Evolutionary conservation across 92 coral and sea anemone genomes (phyloP).

Genomic region (Zoanthus solanderi): DNA sequence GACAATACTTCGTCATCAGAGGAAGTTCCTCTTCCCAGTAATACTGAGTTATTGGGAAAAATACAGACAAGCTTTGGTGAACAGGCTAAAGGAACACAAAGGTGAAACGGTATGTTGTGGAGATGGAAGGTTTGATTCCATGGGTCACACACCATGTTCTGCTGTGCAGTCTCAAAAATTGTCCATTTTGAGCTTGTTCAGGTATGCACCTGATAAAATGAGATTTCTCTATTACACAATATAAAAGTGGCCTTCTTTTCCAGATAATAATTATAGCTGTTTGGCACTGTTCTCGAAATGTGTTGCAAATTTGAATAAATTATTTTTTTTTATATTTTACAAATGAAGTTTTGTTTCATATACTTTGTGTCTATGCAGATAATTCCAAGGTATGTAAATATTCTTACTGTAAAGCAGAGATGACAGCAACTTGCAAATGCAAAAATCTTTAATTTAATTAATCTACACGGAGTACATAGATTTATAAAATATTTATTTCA

Average conservation of each 20-base stretch:
- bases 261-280: no score
- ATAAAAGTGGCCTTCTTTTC: neutral
- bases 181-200: conserved; percentile 7
- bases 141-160: neutral
- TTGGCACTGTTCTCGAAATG: neutral
- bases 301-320: neutral
- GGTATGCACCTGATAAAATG: neutral
- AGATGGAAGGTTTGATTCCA: neutral
- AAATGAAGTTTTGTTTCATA: no score
- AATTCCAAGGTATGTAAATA: neutral
- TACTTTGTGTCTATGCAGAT: neutral
- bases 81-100: neutral
- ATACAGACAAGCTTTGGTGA: neutral
- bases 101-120: neutral
- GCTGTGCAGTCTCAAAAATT: neutral
- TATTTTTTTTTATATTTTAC: no score
- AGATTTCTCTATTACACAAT: neutral
- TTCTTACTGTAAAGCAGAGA: neutral
- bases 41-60: neutral
- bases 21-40: neutral
- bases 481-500: neutral
- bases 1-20: neutral
- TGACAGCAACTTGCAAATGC: neutral
- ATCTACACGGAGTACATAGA: neutral
- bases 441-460: no score